Base-by-base conservation (phyloP, 2,113 vertebrate species). In the Eretmochelys imbricata region DNA sequence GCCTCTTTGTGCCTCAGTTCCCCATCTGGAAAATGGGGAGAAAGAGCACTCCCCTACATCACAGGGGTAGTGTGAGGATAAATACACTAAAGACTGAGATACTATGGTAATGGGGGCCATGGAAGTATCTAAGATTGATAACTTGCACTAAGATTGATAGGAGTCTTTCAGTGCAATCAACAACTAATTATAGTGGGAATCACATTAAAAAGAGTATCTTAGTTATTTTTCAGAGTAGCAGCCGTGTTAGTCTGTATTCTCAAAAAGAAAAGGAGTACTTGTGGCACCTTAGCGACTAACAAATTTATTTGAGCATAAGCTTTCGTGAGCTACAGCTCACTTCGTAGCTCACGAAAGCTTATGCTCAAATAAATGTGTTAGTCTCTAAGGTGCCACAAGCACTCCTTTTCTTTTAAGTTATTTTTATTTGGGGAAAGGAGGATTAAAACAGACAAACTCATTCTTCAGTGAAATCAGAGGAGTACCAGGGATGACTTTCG, bases 151-250 rank as follows among this genome's bases (percentile, higher is more conserved):
- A 93, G 90, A 54, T 42, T 83, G 84, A 82, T 35, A 24, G 46
- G 90, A 81, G 22, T 38, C 82, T 84, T 92, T 92, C 11, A 69
- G 31, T 80, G 14, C 38, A 76, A 49, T 5, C 57, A 76, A 51
- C 27, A 87, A 50, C 14, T 85, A 87, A 65, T 1, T 0, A 75
- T 84, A 92, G 92, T 76, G 49, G 89, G 80, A 94, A 84, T 6
- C 76, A 8, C 25, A 91, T 76, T 8, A n/a, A 95, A 87, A 79
- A 93, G 35, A 69, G 48, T 12, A 81, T 35, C 1, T 0, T 25
- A 0, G 0, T 8, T 59, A 89, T 84, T 79, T 4, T 42, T 42
- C 42, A 42, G 42, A 42, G 42, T 42, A 42, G 42, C 42, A 42
- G 42, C 42, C 42, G 42, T 42, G 42, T 42, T 42, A 42, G 42